phyloP scores from a whole-genome alignment of 2,888 invertebrate genomes.

The Corythucha ciliata region DNA sequence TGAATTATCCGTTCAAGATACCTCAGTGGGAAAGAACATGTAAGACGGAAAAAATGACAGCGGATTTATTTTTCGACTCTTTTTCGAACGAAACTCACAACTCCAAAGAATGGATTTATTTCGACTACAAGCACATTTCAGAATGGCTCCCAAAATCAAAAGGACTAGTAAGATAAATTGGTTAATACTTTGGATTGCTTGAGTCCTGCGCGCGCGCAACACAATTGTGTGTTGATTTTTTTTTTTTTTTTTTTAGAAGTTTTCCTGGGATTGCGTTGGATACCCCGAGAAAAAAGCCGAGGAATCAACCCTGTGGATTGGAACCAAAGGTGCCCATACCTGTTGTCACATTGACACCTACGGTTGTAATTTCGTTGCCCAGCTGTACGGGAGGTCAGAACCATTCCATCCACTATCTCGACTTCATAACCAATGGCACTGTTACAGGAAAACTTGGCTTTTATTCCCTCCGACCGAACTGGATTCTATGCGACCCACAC shows the following conservation, averaged over 20 bases:
- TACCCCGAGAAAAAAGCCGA: slow-evolving; percentile 54
- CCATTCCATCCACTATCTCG: neutral
- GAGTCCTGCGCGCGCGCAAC: neutral
- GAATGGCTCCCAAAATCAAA: slow-evolving; percentile 44
- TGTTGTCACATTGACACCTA: slow-evolving; percentile 92
- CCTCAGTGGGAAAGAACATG: slow-evolving; percentile 77
- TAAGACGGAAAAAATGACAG: slow-evolving; percentile 48
- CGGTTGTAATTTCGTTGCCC: slow-evolving; percentile 85
- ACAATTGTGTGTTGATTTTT: neutral
- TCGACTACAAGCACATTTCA: slow-evolving; percentile 73
- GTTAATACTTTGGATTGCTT: neutral
- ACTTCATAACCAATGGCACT: too few relatives aligned
- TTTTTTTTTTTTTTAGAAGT: slow-evolving; percentile 39
- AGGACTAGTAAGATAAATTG: neutral
- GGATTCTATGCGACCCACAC: slow-evolving; percentile 57
- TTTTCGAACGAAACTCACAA: slow-evolving; percentile 34
- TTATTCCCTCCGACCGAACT: slow-evolving; percentile 73
- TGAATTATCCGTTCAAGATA: slow-evolving; percentile 36
- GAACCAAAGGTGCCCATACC: slow-evolving; percentile 77
- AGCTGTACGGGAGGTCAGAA: slow-evolving; percentile 71
- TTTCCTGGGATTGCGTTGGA: slow-evolving; percentile 62
- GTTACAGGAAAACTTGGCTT: slow-evolving; percentile 75
- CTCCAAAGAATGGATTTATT: slow-evolving; percentile 58
- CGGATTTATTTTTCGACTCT: slow-evolving; percentile 39
- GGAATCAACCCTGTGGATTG: slow-evolving; percentile 80